Conservation (phyloP, 2,888 invertebrate genomes). For the Cephus rjabovi region DNA sequence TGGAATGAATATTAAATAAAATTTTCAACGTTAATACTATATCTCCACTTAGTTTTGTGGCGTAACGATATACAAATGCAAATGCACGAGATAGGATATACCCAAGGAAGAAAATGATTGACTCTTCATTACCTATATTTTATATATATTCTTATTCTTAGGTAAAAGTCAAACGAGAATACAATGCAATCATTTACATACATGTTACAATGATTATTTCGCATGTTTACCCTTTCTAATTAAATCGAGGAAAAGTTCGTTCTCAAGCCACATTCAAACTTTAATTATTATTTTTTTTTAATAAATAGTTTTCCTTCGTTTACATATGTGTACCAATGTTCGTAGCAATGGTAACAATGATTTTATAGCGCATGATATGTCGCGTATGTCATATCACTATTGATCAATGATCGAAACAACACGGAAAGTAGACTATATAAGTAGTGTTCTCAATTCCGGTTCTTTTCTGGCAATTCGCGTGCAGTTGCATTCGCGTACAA, state of each 20-base stretch:
- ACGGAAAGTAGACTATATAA: conserved; percentile 10
- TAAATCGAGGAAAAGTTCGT: conserved; percentile 14
- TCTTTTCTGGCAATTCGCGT: conserved; percentile 25
- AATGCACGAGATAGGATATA: neutral
- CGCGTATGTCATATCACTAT: neutral
- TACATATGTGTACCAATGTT: neutral
- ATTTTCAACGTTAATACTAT: neutral
- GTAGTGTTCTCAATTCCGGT: conserved; percentile 25
- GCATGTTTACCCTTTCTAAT: conserved; percentile 19
- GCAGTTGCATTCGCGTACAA: conserved; percentile 18
- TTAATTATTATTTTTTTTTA: conserved; percentile 22
- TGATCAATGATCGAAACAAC: neutral
- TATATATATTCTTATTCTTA: conserved; percentile 43
- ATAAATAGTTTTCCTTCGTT: conserved; percentile 17
- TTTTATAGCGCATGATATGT: conserved; percentile 7
- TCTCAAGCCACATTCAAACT: conserved; percentile 22
- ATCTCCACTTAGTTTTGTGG: neutral
- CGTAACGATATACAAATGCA: no score
- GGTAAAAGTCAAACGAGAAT: conserved; percentile 50
- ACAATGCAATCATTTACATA: conserved; percentile 50
- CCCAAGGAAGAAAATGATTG: neutral
- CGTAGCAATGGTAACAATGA: neutral
- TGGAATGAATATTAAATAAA: neutral
- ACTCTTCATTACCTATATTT: conserved; percentile 27
- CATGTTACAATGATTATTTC: conserved; percentile 48